These are phyloP conservation scores for Hyperoplus lanceolatus DNA, from an alignment of 2,797 vertebrate species.

Conservation along the genomic window DNA sequence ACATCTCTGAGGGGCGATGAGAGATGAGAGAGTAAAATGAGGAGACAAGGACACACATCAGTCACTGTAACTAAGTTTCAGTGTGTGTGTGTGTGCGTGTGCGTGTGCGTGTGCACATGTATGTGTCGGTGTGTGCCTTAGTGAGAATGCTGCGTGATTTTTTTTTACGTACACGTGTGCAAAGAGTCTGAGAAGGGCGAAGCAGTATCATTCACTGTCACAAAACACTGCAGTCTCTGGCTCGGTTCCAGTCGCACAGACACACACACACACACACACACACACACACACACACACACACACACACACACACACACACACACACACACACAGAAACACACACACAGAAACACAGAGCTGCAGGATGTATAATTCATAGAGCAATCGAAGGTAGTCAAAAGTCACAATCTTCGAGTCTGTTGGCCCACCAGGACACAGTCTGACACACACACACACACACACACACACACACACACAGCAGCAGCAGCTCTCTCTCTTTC, in stretches of 20 bases:
- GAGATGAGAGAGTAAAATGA: slow-evolving; percentile 33
- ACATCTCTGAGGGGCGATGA: slow-evolving; percentile 40
- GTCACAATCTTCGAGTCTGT: slow-evolving; percentile 63
- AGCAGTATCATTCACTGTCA: slow-evolving; percentile 79
- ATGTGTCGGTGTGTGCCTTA: slow-evolving; percentile 11
- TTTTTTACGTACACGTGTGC: no score
- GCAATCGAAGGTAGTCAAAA: slow-evolving; percentile 78
- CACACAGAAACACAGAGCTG: slow-evolving; percentile 56
- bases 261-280: no score
- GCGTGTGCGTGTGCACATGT: slow-evolving; percentile 19
- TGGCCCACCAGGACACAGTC: slow-evolving; percentile 57
- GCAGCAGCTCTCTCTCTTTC: slow-evolving; percentile 18
- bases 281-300: slow-evolving; percentile 8
- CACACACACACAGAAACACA: slow-evolving; percentile 34
- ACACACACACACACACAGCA: slow-evolving; percentile 17
- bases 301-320: slow-evolving; percentile 20
- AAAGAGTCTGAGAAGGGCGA: slow-evolving; percentile 58
- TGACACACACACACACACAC: slow-evolving; percentile 33
- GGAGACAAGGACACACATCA: slow-evolving; percentile 58
- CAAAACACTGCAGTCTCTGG: slow-evolving; percentile 75
- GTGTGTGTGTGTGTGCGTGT: slow-evolving; percentile 16
- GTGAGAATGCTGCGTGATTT: neutral
- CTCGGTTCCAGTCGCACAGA: slow-evolving; percentile 36
- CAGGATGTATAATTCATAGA: slow-evolving; percentile 77
- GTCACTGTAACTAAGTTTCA: slow-evolving; percentile 45